phyloP scores from a whole-genome alignment of 2,113 vertebrate species.

The Siniperca chuatsi region DNA sequence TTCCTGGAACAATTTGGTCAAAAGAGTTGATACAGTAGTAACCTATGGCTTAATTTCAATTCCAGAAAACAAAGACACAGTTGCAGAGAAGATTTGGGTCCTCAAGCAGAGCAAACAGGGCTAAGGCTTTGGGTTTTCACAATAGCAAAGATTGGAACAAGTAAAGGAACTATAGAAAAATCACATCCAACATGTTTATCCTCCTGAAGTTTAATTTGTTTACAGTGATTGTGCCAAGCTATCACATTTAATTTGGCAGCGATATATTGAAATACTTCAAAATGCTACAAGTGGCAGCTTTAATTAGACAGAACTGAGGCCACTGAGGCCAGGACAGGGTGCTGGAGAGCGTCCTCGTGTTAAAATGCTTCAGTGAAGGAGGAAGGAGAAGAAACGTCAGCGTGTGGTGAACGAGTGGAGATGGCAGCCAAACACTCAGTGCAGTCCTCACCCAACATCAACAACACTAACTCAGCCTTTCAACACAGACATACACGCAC shows the following conservation, averaged over 20 bases:
- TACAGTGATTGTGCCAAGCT: constrained; percentile 21
- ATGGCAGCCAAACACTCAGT: constrained; percentile 65
- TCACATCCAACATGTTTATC: constrained; percentile 24
- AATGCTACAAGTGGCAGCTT: constrained; percentile 58
- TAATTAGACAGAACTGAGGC: constrained; percentile 60
- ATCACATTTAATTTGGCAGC: constrained; percentile 49
- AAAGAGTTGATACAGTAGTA: neutral
- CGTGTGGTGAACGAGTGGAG: constrained; percentile 51
- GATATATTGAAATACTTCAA: constrained; percentile 35
- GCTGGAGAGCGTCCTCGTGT: constrained; percentile 56
- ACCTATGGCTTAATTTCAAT: constrained; percentile 12
- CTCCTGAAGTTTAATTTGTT: constrained; percentile 47
- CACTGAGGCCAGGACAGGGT: constrained; percentile 55
- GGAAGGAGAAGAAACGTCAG: constrained; percentile 67
- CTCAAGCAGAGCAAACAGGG: neutral
- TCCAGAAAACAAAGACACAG: neutral
- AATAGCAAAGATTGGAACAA: neutral
- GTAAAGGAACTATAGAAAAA: constrained; percentile 14
- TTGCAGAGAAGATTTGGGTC: neutral
- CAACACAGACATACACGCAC: constrained; percentile 32
- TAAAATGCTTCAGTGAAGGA: constrained; percentile 53
- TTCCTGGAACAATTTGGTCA: constrained; percentile 1
- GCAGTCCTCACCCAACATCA: constrained; percentile 70
- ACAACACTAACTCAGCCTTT: constrained; percentile 67
- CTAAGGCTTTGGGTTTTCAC: neutral